phyloP scores from a whole-genome alignment of 1,140 invertebrate genomes.

The Pogonomyrmex californicus region DNA sequence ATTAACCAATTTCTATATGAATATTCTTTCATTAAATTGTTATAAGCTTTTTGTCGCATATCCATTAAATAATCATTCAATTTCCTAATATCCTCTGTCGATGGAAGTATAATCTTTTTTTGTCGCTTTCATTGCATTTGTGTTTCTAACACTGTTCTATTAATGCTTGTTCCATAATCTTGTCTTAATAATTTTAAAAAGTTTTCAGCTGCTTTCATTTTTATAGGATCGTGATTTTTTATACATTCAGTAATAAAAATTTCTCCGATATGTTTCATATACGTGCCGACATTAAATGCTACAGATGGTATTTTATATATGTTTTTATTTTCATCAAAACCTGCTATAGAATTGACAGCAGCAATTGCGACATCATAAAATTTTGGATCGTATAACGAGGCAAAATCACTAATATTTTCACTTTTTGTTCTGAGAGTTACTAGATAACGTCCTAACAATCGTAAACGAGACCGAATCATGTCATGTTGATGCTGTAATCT shows the following conservation, averaged over 20 bases:
- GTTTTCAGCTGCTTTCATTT: too few relatives aligned
- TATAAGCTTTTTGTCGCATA: too few relatives aligned
- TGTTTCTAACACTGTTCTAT: too few relatives aligned
- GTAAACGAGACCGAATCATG: background rate
- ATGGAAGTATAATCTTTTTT: too few relatives aligned
- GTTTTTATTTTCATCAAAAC: constrained; percentile 4
- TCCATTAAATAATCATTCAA: too few relatives aligned
- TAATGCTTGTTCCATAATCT: too few relatives aligned
- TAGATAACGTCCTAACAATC: background rate
- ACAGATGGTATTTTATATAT: background rate
- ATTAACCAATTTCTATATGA: background rate
- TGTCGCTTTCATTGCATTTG: too few relatives aligned
- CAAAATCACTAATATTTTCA: background rate
- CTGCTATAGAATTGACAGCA: background rate
- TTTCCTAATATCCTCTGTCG: too few relatives aligned
- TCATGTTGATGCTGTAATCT: background rate
- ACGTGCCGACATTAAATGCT: background rate
- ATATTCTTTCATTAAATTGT: background rate
- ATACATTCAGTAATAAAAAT: background rate
- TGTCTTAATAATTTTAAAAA: too few relatives aligned
- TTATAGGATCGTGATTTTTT: too few relatives aligned
- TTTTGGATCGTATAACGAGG: background rate
- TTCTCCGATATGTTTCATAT: constrained; percentile 1
- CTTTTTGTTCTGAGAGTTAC: background rate
- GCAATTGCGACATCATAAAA: constrained; percentile 15